Evolutionary conservation across 2,888 invertebrate genomes (phyloP).

Genomic region (Miltochrista miniata): DNA sequence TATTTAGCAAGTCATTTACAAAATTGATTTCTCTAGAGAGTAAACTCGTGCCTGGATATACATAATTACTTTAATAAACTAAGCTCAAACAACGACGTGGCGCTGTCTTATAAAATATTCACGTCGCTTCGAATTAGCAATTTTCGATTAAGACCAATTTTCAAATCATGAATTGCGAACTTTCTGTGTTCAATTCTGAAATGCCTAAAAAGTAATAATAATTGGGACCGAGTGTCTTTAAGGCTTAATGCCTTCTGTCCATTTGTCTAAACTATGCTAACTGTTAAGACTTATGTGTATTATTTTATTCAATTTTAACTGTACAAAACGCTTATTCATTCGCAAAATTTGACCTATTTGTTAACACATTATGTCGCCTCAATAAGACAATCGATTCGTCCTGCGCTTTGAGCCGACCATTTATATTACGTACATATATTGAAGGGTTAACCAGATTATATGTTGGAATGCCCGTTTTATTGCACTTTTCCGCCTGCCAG

Average conservation of each 20-base stretch:
- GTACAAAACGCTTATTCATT: constrained; percentile 79
- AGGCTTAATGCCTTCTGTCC: constrained; percentile 49
- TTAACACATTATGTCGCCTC: constrained; percentile 50
- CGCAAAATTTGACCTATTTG: constrained; percentile 76
- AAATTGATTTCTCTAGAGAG: constrained; percentile 21
- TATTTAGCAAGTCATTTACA: constrained; percentile 25
- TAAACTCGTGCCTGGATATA: constrained; percentile 6
- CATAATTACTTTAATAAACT: constrained; percentile 14
- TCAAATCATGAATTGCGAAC: neutral
- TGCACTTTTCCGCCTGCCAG: constrained; percentile 78
- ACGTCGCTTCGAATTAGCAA: neutral
- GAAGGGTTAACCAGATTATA: constrained; percentile 72
- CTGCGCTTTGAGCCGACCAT: constrained; percentile 69
- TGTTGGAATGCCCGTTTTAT: constrained; percentile 50
- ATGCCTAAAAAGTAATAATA: too few species aligned
- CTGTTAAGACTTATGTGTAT: constrained; percentile 63
- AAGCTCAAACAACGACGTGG: constrained; percentile 9
- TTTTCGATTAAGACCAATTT: neutral
- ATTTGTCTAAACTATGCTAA: constrained; percentile 70
- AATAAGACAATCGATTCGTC: constrained; percentile 44
- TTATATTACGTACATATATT: constrained; percentile 73
- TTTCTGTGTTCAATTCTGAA: too few species aligned
- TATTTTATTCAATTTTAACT: constrained; percentile 68
- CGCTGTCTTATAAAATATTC: neutral
- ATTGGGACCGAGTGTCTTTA: constrained; percentile 59